A percentile compares a stretch with the other conserved stretches of the same genome.
These are phyloP conservation scores for Drosophila eohydei DNA, from an alignment of 2,888 invertebrate genomes.

Conservation along the genomic window DNA sequence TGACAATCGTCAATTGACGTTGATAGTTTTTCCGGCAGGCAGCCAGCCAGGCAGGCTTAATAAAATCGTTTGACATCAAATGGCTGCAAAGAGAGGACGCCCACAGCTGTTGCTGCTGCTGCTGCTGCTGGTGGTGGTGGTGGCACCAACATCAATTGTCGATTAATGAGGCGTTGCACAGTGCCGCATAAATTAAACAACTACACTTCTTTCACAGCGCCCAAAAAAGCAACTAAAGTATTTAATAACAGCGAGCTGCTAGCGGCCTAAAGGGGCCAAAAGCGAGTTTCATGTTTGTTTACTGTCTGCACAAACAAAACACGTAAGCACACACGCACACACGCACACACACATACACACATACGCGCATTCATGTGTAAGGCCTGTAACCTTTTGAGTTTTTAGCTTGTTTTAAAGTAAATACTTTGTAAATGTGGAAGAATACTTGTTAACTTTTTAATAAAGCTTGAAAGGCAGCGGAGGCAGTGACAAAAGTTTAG, in stretches of 20 bases:
- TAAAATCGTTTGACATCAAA: constrained; percentile 68
- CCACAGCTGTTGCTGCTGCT: constrained; percentile 36
- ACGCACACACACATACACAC: constrained; percentile 14
- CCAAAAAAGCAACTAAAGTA: constrained; percentile 44
- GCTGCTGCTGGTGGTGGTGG: constrained; percentile 6
- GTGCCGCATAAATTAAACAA: constrained; percentile 53
- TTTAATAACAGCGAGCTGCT: constrained; percentile 47
- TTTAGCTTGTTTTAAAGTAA: constrained; percentile 41
- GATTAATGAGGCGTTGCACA: constrained; percentile 61
- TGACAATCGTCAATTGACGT: constrained; percentile 68
- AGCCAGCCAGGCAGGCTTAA: constrained; percentile 38
- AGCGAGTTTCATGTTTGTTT: constrained; percentile 56
- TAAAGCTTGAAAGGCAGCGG: constrained; percentile 8
- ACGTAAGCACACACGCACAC: constrained; percentile 26
- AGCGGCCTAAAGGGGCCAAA: constrained; percentile 15
- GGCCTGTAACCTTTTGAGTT: constrained; percentile 33
- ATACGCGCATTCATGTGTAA: constrained; percentile 2
- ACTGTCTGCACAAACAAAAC: constrained; percentile 72
- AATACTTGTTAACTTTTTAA: constrained; percentile 52
- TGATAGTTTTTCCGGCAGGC: constrained; percentile 67
- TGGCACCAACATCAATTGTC: constrained; percentile 44
- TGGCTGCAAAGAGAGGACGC: constrained; percentile 47
- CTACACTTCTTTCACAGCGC: constrained; percentile 21
- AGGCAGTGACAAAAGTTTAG: background rate
- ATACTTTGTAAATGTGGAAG: constrained; percentile 41